Evolutionary conservation across 2,888 invertebrate genomes (phyloP).

Genomic region (Phasia obesa): DNA sequence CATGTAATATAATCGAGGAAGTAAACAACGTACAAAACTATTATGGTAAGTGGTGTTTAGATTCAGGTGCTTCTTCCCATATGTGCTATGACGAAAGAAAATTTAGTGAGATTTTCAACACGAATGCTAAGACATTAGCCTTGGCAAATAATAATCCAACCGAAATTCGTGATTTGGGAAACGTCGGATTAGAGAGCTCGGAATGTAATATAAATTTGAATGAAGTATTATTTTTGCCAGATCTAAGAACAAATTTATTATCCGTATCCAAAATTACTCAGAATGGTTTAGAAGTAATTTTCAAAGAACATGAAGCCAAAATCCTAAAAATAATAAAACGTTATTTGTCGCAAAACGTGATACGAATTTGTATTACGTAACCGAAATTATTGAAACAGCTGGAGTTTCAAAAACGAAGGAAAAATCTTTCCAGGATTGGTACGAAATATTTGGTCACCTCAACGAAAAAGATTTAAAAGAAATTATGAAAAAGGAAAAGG

Average conservation of each 20-base stretch:
- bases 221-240: slow-evolving; percentile 24
- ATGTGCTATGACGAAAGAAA: slow-evolving; percentile 24
- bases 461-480: slow-evolving; percentile 59
- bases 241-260: slow-evolving; percentile 50
- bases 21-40: not conserved
- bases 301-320: slow-evolving; percentile 22
- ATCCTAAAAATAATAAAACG: slow-evolving; percentile 12
- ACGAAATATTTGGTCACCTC: slow-evolving; percentile 53
- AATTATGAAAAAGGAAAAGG: slow-evolving; percentile 24
- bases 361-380: slow-evolving; percentile 3
- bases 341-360: slow-evolving; percentile 13
- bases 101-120: not conserved
- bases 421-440: slow-evolving; percentile 38
- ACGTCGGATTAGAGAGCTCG: not conserved
- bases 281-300: slow-evolving; percentile 43
- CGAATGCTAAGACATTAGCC: not conserved
- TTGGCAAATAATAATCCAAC: slow-evolving; percentile 28
- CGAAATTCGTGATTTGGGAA: slow-evolving; percentile 24
- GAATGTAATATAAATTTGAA: not conserved
- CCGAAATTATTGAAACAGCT: not conserved
- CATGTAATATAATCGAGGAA: too few species aligned
- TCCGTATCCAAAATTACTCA: slow-evolving; percentile 56
- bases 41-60: slow-evolving; percentile 33
- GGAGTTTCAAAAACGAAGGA: not conserved
- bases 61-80: slow-evolving; percentile 40